Evolutionary conservation across 2,797 vertebrate species (phyloP).

Genomic region (Philypnodon macrostomus): DNA sequence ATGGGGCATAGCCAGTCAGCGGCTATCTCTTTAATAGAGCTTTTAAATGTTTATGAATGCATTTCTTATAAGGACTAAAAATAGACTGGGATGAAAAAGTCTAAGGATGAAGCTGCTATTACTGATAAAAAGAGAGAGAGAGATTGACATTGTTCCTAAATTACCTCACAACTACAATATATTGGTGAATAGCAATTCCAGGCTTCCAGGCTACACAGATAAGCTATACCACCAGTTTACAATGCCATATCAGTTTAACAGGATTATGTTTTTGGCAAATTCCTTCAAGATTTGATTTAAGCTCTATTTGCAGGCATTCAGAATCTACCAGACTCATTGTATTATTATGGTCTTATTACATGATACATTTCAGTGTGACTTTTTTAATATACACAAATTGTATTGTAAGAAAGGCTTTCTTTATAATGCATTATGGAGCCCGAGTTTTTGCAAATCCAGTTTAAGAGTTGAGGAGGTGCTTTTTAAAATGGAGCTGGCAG

Average conservation of each 20-base stretch:
- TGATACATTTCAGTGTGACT: not conserved
- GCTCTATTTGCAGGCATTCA: not conserved
- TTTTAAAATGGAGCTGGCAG: not conserved
- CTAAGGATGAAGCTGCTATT: not conserved
- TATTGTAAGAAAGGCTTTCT: no score
- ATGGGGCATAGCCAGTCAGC: constrained; percentile 16
- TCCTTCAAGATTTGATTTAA: not conserved
- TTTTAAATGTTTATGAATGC: not conserved
- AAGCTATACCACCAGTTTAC: not conserved
- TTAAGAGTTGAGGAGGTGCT: no score
- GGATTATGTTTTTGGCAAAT: not conserved
- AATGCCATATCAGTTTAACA: not conserved
- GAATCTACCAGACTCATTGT: not conserved
- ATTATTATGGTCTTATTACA: not conserved
- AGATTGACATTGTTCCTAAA: no score
- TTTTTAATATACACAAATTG: no score
- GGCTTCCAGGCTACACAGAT: not conserved
- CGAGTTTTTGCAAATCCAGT: no score
- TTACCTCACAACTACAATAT: no score
- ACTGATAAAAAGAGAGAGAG: no score
- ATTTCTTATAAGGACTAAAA: not conserved
- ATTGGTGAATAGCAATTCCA: no score
- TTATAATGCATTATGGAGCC: no score
- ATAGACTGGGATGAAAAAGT: not conserved
- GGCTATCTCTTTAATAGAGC: constrained; percentile 14